Evolutionary conservation across 2,797 vertebrate genomes (phyloP), one percentile per base, ranked within the genome.

Genomic region (Pipistrellus nathusii): DNA sequence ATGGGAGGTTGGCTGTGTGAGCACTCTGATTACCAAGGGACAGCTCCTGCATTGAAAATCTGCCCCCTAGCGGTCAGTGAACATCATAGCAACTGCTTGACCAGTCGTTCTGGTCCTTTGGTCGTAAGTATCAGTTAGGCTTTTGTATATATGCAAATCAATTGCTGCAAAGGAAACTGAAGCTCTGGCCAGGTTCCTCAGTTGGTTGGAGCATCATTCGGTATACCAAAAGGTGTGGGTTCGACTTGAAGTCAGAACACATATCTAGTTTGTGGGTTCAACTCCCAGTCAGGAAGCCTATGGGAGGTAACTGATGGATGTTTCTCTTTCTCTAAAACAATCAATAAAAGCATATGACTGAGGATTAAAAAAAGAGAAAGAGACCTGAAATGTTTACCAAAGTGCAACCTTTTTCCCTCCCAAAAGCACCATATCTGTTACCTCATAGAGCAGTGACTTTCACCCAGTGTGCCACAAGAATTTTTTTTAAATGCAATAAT

Each of bases 341-440:
- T 32, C 7, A 66, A 32, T 66, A 66, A 66, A 66, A 66, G 32
- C 64, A 66, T 66, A 32, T 17, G n/a, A 8, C 25, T 66, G n/a
- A 66, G n/a, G 17, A 66, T 66, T 66, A 2, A 2, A 66, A 62
- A 78, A 92, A 80, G 64, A 44, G 44, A 44, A 10, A 44, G 44
- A 44, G 38, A 48, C 38, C 12, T 27, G 27, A 48, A 59, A 18
- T 48, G 8, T 38, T 59, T 78, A 15, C 32, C 2, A 69, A 78
- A 35, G 62, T 27, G 3, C 11, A 35, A 57, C n/a, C 23, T 3
- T 35, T 5, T 2, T 12, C 3, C 4, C 13, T 6, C 1, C 3
- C 4, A 18, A 55, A 69, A 5, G 32, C 14, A 38, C 8, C 46
- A 44, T 11, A 59, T 25, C 1, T 20, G 23, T 30, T 55, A 21